Conservation (phyloP, 2,797 vertebrate genomes). For the Peromyscus melanophrys region DNA sequence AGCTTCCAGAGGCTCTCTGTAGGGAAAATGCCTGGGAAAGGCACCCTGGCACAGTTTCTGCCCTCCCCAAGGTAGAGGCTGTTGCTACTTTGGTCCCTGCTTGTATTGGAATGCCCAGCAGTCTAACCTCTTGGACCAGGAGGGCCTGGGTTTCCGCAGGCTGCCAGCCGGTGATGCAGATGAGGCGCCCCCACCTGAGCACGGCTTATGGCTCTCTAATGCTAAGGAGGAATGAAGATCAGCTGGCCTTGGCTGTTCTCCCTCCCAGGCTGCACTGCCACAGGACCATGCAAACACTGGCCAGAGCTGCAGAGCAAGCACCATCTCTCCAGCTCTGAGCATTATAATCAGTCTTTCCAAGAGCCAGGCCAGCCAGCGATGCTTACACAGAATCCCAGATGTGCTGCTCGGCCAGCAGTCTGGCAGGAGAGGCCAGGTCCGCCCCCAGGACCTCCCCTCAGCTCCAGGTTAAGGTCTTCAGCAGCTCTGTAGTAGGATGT, state of each 20-base stretch:
- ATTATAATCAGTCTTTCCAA: background rate
- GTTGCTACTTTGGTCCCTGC: background rate
- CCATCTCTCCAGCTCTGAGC: background rate
- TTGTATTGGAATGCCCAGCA: background rate
- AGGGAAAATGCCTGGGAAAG: background rate
- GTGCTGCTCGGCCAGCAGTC: background rate
- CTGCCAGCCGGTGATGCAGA: background rate
- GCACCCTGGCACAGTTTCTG: too few relatives aligned
- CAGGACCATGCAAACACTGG: background rate
- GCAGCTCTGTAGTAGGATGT: rapidly evolving
- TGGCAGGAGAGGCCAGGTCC: rapidly evolving
- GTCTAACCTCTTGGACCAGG: rapidly evolving
- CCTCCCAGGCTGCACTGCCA: background rate
- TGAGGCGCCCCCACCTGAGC: too few relatives aligned
- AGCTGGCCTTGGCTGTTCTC: background rate
- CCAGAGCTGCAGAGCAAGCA: background rate
- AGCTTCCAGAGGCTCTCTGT: background rate
- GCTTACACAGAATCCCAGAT: rapidly evolving
- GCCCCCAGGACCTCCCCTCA: too few relatives aligned
- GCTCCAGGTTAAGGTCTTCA: background rate
- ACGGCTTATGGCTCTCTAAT: background rate
- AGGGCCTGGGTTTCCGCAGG: background rate
- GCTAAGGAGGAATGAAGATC: background rate
- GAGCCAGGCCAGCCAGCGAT: background rate
- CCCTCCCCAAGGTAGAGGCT: background rate